Evolutionary conservation across 2,113 vertebrate species (phyloP).

Genomic region (Emydocephalus ijimae): DNA sequence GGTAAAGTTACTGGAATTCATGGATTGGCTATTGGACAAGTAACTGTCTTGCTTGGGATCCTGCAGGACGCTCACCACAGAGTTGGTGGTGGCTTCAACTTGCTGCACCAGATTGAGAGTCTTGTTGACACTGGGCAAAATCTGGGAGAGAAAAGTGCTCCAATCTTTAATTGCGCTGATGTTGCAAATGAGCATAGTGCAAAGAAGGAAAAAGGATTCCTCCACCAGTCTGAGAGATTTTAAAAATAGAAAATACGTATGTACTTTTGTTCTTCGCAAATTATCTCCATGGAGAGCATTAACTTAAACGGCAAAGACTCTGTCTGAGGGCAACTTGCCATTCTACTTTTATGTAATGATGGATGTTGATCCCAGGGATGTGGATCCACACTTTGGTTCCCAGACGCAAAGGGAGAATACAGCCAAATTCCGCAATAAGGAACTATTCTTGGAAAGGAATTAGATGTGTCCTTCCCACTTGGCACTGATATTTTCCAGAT

Average conservation of each 20-base stretch:
- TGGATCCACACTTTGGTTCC: neutral
- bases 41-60: constrained; percentile 74
- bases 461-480: constrained; percentile 20
- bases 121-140: constrained; percentile 82
- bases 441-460: constrained; percentile 53
- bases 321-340: constrained; percentile 25
- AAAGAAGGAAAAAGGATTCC: constrained; percentile 19
- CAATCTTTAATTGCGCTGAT: constrained; percentile 84
- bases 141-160: constrained; percentile 83
- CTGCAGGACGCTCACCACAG: constrained; percentile 77
- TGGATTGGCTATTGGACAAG: constrained; percentile 74
- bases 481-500: constrained; percentile 39
- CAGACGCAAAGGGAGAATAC: neutral
- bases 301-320: constrained; percentile 13
- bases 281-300: neutral
- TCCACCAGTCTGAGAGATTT: constrained; percentile 42
- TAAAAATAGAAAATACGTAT: constrained; percentile 24
- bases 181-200: constrained; percentile 83
- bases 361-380: neutral
- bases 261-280: constrained; percentile 34
- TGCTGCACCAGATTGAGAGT: constrained; percentile 76
- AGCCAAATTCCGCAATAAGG: neutral
- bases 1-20: constrained; percentile 78
- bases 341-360: constrained; percentile 44
- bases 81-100: constrained; percentile 77